Percentiles rank a stretch among this genome's conserved stretches.
These are phyloP conservation scores for Corticium candelabrum DNA, from an alignment of 37 sponge, comb jelly and placozoan genomes.

Conservation along the genomic window DNA sequence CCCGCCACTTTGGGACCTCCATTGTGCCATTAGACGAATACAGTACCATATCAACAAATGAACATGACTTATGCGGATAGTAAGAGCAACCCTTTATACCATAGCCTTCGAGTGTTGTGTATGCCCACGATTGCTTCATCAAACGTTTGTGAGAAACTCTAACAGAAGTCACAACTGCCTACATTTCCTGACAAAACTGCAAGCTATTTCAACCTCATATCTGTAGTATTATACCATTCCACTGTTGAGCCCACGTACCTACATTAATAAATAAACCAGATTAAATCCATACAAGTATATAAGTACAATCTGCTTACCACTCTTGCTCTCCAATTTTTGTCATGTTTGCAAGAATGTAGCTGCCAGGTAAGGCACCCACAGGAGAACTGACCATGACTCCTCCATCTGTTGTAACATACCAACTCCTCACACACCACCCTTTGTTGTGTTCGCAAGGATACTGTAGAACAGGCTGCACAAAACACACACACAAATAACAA, in stretches of 20 bases:
- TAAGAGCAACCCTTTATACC: neutral
- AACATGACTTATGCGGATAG: neutral
- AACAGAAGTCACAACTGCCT: too few relatives aligned
- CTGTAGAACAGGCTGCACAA: neutral
- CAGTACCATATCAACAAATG: neutral
- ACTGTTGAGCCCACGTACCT: neutral
- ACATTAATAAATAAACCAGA: too few relatives aligned
- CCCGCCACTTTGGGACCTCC: neutral
- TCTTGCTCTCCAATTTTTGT: neutral
- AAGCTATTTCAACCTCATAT: too few relatives aligned
- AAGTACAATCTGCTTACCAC: neutral
- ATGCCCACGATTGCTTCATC: neutral
- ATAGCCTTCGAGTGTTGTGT: neutral
- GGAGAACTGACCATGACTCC: neutral
- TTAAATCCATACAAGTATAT: neutral
- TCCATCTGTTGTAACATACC: neutral
- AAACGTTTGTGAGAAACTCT: too few relatives aligned
- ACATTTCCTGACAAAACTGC: too few relatives aligned
- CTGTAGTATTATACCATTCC: neutral
- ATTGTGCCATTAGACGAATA: neutral
- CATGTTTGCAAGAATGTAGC: neutral
- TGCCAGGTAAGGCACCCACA: neutral
- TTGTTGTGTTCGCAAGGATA: neutral
- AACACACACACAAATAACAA: too few relatives aligned
- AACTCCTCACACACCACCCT: neutral